These are phyloP conservation scores for Seira ritae DNA, from an alignment of 2,888 invertebrate genomes.

Conservation along the genomic window DNA sequence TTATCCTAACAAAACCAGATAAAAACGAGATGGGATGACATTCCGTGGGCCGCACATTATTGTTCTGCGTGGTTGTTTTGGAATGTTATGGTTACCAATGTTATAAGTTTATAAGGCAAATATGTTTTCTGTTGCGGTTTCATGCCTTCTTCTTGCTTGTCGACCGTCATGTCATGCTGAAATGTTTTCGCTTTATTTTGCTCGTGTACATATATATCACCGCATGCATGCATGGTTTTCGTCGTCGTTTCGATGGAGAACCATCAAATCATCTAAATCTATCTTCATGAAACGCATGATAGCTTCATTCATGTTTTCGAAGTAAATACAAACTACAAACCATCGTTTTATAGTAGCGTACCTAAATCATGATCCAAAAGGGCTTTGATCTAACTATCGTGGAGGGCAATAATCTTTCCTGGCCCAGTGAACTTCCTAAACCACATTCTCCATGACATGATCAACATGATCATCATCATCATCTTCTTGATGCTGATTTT, in stretches of 20 bases:
- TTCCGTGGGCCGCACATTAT: neutral
- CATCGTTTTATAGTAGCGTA: too few relatives aligned
- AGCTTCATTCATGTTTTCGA: neutral
- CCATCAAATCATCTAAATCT: neutral
- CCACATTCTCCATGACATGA: constrained; percentile 56
- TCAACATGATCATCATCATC: neutral
- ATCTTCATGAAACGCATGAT: neutral
- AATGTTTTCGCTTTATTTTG: neutral
- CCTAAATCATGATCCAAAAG: constrained; percentile 32
- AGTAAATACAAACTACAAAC: too few relatives aligned
- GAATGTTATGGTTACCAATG: constrained; percentile 17
- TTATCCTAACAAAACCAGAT: too few relatives aligned
- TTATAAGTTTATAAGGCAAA: too few relatives aligned
- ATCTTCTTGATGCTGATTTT: neutral
- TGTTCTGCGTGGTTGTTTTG: constrained; percentile 10
- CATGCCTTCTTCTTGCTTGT: constrained; percentile 7
- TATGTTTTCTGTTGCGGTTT: neutral
- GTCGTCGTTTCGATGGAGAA: neutral
- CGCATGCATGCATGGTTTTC: too few relatives aligned
- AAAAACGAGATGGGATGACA: too few relatives aligned
- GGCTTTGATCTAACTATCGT: constrained; percentile 52
- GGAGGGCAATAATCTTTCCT: constrained; percentile 66
- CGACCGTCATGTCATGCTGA: neutral
- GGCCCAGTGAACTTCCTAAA: constrained; percentile 68
- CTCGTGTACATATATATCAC: too few relatives aligned